These are phyloP conservation scores for Nicator chloris DNA, from an alignment of 2,113 vertebrate species.

Conservation along the genomic window DNA sequence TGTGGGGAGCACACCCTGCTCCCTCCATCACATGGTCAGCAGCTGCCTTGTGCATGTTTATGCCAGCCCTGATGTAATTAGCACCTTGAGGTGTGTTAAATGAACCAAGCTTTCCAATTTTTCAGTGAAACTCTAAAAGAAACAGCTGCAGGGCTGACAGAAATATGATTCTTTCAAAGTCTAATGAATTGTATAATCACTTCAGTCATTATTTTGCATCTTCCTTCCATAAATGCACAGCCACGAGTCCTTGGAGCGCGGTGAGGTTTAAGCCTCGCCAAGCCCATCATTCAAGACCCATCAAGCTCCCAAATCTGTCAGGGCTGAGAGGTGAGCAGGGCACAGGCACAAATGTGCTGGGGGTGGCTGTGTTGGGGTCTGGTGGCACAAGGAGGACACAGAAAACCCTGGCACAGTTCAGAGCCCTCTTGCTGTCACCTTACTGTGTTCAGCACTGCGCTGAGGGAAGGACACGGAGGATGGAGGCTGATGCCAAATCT, in stretches of 20 bases:
- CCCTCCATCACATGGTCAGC: constrained; percentile 7
- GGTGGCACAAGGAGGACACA: neutral
- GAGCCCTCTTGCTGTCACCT: neutral
- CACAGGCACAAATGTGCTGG: accelerated
- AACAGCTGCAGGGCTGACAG: constrained; percentile 49
- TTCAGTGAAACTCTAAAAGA: constrained; percentile 26
- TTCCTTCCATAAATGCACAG: neutral
- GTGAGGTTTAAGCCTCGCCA: neutral
- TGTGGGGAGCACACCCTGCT: neutral
- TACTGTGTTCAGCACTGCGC: accelerated
- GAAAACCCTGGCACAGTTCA: accelerated
- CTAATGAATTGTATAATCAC: constrained; percentile 50
- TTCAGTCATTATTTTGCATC: constrained; percentile 26
- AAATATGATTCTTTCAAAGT: constrained; percentile 41
- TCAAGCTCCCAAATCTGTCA: neutral
- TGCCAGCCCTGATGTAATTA: constrained; percentile 40
- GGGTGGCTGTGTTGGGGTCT: neutral
- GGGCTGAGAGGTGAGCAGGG: accelerated
- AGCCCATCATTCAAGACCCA: neutral
- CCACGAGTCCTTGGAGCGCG: neutral
- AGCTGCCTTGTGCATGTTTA: constrained; percentile 10
- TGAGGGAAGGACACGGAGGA: neutral
- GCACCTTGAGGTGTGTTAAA: constrained; percentile 34
- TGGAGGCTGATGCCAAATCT: neutral
- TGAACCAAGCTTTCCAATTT: constrained; percentile 17